Conservation (phyloP, 2,888 invertebrate species). For the Latrodectus hesperus region DNA sequence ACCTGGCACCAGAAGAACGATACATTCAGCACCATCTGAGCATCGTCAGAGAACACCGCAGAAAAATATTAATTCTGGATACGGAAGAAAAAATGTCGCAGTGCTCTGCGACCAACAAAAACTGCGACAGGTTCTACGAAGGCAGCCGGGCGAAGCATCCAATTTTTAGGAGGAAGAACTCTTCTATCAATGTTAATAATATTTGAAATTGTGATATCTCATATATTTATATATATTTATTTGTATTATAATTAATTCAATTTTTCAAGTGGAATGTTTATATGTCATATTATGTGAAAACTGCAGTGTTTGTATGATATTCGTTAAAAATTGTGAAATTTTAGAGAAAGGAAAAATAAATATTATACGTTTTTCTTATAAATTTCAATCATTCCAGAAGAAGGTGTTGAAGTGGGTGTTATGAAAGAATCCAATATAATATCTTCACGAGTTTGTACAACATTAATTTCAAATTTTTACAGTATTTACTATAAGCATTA, state of each 20-base stretch:
- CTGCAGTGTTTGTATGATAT: constrained; percentile 14
- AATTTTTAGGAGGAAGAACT: not conserved
- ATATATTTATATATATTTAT: not conserved
- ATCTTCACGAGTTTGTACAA: no score
- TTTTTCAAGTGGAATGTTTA: not conserved
- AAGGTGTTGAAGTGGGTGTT: no score
- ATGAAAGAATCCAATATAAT: no score
- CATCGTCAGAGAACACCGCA: constrained; percentile 23
- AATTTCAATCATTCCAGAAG: no score
- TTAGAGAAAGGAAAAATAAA: no score
- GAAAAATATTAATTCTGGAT: not conserved
- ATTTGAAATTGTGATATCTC: constrained; percentile 26
- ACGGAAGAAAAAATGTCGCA: not conserved
- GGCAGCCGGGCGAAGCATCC: not conserved
- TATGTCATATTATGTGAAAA: not conserved
- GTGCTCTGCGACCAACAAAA: not conserved
- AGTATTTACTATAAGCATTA: no score
- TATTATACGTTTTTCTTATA: no score
- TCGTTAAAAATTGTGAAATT: no score
- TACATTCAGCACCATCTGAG: constrained; percentile 41
- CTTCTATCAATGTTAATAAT: not conserved
- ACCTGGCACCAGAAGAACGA: constrained; percentile 24
- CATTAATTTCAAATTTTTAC: no score
- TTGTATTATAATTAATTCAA: not conserved
- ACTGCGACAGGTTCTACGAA: not conserved